Conservation (phyloP, 2,888 invertebrate species). For the Cataglyphis cursor region DNA sequence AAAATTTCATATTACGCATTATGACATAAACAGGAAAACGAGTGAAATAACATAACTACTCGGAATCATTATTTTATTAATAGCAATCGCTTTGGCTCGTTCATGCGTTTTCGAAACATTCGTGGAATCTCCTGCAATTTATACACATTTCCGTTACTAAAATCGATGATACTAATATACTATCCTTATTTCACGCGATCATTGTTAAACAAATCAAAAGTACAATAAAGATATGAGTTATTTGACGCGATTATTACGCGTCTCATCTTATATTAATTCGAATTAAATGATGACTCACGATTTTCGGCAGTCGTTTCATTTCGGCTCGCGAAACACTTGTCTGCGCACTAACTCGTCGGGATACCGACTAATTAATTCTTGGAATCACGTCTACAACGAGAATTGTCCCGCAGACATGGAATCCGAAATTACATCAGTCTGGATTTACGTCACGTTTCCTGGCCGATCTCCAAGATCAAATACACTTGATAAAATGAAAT, state of each 20-base stretch:
- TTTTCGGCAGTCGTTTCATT: constrained; percentile 53
- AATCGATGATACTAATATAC: constrained; percentile 6
- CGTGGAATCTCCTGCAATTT: neutral
- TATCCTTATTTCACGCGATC: neutral
- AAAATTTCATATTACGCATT: neutral
- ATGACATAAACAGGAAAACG: neutral
- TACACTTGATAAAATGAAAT: constrained; percentile 52
- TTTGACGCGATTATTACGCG: neutral
- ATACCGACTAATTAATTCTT: constrained; percentile 72
- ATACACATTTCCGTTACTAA: neutral
- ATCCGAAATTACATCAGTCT: constrained; percentile 37
- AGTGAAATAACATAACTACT: neutral
- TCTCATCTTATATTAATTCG: neutral
- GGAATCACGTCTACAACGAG: constrained; percentile 64
- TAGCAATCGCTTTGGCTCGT: constrained; percentile 32
- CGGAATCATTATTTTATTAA: constrained; percentile 36
- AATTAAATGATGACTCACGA: constrained; percentile 63
- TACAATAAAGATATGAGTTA: neutral
- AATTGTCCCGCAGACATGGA: constrained; percentile 61
- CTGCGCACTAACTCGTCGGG: constrained; percentile 11
- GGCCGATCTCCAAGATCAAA: constrained; percentile 60
- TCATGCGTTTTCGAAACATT: neutral
- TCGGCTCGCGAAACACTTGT: constrained; percentile 59
- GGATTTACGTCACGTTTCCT: constrained; percentile 38
- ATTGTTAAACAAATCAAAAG: neutral